Base-by-base conservation (phyloP, 2,113 vertebrate genomes). In the Alligator sinensis region DNA sequence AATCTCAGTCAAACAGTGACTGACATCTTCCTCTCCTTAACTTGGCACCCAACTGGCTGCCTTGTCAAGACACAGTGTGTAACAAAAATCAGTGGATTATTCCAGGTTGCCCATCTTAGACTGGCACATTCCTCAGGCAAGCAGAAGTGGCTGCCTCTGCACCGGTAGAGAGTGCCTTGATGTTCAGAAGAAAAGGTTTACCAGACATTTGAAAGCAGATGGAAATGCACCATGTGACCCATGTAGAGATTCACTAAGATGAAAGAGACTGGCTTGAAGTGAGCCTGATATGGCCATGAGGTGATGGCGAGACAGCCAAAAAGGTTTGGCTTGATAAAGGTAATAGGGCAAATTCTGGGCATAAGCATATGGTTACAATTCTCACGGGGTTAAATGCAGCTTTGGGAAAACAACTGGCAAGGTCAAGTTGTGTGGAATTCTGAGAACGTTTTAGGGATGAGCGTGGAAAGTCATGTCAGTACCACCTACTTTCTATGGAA, bases 51-150 rank as follows among this genome's bases (percentile, higher is more conserved):
- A 86, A n/a, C 54, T 60, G 84, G 38, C 6, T 72, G 22, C 6
- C 24, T 91, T 87, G 76, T 91, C 72, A 80, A 94, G 83, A 75
- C 80, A 61, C n/a, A 77, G 64, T 19, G 30, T 75, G 88, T 68
- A 94, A 80, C 19, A 34, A 62, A 19, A 76, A 24, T 3, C 7
- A 82, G 80, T 15, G 16, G 1, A 80, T 66, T 70, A 19, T 63
- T 84, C 10, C 74, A 4, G 58, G 86, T 5, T 75, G 30, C 27
- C 25, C n/a, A 88, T 5, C 25, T 88, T 16, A 60, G 13, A 91
- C 28, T 27, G 25, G 28, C 4, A 25, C 3, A 5, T 64, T 81
- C 55, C 79, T 89, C 25, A 88, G 87, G 79, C 15, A 77, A 21
- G 47, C 34, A 59, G 2, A 74, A 91, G 72, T 11, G 58, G 4